Conservation (phyloP, 2,888 invertebrate genomes). For the Copidosoma aretas region DNA sequence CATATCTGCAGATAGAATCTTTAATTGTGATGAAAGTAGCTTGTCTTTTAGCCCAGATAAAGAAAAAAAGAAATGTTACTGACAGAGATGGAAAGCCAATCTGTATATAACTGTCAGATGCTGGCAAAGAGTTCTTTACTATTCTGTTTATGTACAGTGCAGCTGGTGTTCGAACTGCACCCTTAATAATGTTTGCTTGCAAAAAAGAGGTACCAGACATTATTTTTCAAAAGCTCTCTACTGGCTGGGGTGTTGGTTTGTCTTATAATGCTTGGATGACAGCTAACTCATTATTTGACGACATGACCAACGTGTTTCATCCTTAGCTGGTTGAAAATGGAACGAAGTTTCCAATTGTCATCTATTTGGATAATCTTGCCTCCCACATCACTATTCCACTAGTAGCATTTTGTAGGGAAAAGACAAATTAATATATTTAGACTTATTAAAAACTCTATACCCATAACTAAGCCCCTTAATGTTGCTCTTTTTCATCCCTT, state of each 20-base stretch:
- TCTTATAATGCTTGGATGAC: slow-evolving; percentile 54
- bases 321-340: slow-evolving; percentile 47
- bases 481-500: slow-evolving; percentile 56
- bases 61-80: not conserved
- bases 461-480: slow-evolving; percentile 58
- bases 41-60: not conserved
- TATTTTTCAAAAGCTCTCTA: slow-evolving; percentile 44
- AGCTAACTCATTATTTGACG: slow-evolving; percentile 52
- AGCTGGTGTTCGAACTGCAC: slow-evolving; percentile 46
- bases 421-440: slow-evolving; percentile 49
- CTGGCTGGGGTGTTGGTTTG: slow-evolving; percentile 48
- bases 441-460: slow-evolving; percentile 57
- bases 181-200: slow-evolving; percentile 46
- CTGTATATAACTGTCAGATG: not conserved
- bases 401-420: not conserved
- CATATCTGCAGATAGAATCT: not conserved
- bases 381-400: not conserved
- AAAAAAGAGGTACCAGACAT: slow-evolving; percentile 43
- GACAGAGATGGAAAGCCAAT: not conserved
- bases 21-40: not conserved
- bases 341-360: slow-evolving; percentile 49
- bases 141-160: slow-evolving; percentile 40
- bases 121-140: not conserved
- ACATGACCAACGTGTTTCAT: slow-evolving; percentile 52
- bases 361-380: not conserved